These are phyloP conservation scores for Phaetusa simplex DNA, from an alignment of 2,113 vertebrate species.

Conservation along the genomic window DNA sequence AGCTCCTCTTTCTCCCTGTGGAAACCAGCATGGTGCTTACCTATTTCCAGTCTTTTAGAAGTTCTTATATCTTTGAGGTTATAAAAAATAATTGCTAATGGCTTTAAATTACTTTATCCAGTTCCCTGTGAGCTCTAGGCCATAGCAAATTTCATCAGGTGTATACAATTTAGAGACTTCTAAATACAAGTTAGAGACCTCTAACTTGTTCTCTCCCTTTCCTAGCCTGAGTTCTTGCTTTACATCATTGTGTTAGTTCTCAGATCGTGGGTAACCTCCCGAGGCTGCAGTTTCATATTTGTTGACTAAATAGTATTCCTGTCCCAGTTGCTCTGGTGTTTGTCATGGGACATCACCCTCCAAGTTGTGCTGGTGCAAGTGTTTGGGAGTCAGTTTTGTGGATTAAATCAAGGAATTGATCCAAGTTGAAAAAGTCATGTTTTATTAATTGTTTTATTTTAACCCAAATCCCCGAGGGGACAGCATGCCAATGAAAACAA, in stretches of 20 bases:
- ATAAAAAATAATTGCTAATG: neutral
- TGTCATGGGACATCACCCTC: conserved; percentile 43
- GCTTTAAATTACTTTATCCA: neutral
- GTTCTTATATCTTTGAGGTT: neutral
- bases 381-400: conserved; percentile 23
- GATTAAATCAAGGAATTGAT: conserved; percentile 26
- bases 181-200: neutral
- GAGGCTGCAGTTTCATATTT: neutral
- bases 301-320: neutral
- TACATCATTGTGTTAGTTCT: neutral
- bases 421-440: conserved; percentile 51
- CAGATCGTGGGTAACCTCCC: neutral
- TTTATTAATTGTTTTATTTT: conserved; percentile 54
- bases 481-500: neutral
- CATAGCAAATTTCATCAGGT: neutral
- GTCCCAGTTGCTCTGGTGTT: conserved; percentile 39
- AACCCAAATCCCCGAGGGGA: neutral
- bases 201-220: neutral
- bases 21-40: neutral
- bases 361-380: conserved; percentile 25
- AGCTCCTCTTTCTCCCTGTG: neutral
- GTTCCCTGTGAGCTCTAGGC: neutral
- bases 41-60: neutral
- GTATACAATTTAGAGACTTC: neutral
- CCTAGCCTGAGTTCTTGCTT: neutral